Evolutionary conservation across 2,113 vertebrate genomes (phyloP).

Genomic region (Gavia stellata): DNA sequence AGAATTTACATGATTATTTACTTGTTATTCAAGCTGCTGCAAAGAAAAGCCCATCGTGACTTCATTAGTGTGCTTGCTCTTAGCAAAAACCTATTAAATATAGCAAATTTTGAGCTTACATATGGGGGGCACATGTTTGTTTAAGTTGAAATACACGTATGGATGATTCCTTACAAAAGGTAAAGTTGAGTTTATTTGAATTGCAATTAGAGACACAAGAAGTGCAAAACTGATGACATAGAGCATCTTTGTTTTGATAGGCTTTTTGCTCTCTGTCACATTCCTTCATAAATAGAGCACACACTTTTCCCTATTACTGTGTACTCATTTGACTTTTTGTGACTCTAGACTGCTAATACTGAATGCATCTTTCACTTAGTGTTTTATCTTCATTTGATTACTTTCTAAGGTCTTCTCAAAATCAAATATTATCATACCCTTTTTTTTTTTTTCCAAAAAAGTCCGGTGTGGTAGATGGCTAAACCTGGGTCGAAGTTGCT

Average conservation of each 20-base stretch:
- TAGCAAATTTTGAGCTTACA: background rate
- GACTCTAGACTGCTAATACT: background rate
- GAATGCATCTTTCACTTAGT: background rate
- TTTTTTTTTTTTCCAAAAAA: rapidly evolving
- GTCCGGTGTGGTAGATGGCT: background rate
- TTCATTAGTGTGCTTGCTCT: background rate
- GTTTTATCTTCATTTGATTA: background rate
- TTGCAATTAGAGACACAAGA: background rate
- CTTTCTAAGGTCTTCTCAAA: background rate
- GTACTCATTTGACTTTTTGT: background rate
- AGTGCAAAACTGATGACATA: background rate
- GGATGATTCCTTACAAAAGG: background rate
- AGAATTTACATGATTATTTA: background rate
- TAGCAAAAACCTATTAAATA: background rate
- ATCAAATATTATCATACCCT: background rate
- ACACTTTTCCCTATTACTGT: background rate
- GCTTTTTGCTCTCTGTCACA: background rate
- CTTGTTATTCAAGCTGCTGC: background rate
- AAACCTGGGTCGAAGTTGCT: background rate
- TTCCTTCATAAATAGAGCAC: background rate
- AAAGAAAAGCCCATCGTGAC: background rate
- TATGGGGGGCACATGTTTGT: background rate
- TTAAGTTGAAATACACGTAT: background rate
- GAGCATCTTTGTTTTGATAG: background rate
- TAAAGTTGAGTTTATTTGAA: background rate